Evolutionary conservation across 1,140 invertebrate species (phyloP).

Genomic region (Laodelphax striatellus): DNA sequence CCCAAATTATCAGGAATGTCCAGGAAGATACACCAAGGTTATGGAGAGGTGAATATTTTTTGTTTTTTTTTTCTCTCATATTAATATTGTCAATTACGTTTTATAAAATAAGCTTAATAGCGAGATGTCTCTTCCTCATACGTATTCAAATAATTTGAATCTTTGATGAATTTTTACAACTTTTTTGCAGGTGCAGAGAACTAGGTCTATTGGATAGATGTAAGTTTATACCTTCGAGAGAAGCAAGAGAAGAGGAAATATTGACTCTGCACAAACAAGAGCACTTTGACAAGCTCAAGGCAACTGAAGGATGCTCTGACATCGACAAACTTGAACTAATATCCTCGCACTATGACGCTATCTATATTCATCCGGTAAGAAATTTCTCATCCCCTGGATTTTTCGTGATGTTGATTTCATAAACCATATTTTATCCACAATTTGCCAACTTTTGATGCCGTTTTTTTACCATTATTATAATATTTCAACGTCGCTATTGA

Average conservation of each 20-base stretch:
- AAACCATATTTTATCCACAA: no score
- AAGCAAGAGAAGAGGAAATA: conserved; percentile 60
- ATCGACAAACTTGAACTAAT: conserved; percentile 51
- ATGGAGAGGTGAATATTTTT: conserved; percentile 43
- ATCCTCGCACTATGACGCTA: conserved; percentile 67
- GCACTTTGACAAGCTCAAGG: conserved; percentile 50
- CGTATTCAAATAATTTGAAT: no score
- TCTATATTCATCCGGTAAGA: conserved; percentile 77
- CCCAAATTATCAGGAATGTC: conserved; percentile 63
- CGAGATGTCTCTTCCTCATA: no score
- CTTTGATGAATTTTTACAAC: not conserved
- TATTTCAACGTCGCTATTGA: not conserved
- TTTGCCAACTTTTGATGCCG: no score
- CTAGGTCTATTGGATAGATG: conserved; percentile 61
- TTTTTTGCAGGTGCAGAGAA: conserved; percentile 51
- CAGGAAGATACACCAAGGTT: conserved; percentile 52
- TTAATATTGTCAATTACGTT: no score
- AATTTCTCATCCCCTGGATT: not conserved
- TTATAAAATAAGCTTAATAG: no score
- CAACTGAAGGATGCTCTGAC: conserved; percentile 44
- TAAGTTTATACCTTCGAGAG: conserved; percentile 39
- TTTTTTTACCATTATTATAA: no score
- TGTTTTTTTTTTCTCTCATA: no score
- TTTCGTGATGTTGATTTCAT: no score
- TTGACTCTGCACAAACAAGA: conserved; percentile 48